Evolutionary conservation across 1,140 invertebrate species (phyloP).

Genomic region (Lethocerus indicus): DNA sequence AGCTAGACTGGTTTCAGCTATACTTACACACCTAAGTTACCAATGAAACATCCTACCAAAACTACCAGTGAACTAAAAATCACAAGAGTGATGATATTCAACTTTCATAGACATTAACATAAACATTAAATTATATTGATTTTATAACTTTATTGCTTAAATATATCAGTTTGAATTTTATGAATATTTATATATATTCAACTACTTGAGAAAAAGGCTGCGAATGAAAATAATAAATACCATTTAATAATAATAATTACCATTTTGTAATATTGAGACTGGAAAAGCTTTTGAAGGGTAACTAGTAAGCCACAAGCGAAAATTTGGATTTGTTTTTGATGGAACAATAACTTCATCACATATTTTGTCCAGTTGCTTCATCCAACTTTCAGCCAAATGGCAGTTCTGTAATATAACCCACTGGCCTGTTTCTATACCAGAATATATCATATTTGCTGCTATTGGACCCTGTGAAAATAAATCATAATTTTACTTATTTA

Average conservation of each 20-base stretch:
- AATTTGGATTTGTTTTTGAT: slow-evolving; percentile 45
- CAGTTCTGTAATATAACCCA: slow-evolving; percentile 94
- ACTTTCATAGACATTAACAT: too few relatives aligned
- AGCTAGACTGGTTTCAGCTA: too few relatives aligned
- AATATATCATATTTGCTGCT: slow-evolving; percentile 61
- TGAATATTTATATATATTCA: too few relatives aligned
- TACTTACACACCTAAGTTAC: too few relatives aligned
- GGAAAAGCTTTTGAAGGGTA: slow-evolving; percentile 75
- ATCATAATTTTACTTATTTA: background rate
- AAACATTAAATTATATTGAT: too few relatives aligned
- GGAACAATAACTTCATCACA: slow-evolving; percentile 56
- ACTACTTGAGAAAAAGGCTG: too few relatives aligned
- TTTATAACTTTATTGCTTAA: too few relatives aligned
- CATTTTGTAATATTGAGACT: slow-evolving; percentile 73
- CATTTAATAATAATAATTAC: slow-evolving; percentile 22
- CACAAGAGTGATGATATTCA: too few relatives aligned
- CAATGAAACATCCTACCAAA: too few relatives aligned
- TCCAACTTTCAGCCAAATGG: slow-evolving; percentile 82
- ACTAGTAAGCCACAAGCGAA: slow-evolving; percentile 83
- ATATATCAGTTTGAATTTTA: too few relatives aligned
- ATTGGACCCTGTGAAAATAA: slow-evolving; percentile 42
- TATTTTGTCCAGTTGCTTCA: slow-evolving; percentile 64
- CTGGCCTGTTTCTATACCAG: slow-evolving; percentile 51
- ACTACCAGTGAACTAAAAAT: too few relatives aligned
- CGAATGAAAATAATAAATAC: background rate